phyloP scores from a whole-genome alignment of 2,797 vertebrate species.

The Sebastes melanostomus region DNA sequence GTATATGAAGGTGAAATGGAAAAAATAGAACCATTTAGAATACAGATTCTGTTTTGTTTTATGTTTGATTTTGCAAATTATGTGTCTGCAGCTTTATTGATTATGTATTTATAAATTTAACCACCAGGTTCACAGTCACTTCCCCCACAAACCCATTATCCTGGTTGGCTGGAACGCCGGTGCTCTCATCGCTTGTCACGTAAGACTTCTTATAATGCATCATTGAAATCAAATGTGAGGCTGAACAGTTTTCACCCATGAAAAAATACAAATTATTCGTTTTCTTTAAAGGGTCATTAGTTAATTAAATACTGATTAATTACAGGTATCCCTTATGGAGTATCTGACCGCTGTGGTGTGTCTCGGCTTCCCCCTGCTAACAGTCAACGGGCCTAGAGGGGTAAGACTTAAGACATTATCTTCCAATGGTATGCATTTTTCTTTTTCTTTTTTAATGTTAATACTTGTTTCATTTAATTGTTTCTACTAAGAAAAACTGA shows the following conservation, averaged over 20 bases:
- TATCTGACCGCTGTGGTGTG: constrained; percentile 95
- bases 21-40: not conserved
- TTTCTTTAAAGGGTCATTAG: not conserved
- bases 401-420: constrained; percentile 76
- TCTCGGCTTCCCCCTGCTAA: constrained; percentile 94
- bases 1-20: not conserved
- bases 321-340: constrained; percentile 96
- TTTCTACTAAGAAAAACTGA: not conserved
- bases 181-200: constrained; percentile 97
- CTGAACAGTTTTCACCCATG: accelerated
- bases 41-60: not conserved
- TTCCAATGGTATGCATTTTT: not conserved
- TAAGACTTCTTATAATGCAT: constrained; percentile 72
- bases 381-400: constrained; percentile 92
- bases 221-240: not conserved
- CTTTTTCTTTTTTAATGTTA: not conserved
- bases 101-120: constrained; percentile 1
- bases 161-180: constrained; percentile 97
- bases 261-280: accelerated
- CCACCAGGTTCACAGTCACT: constrained; percentile 93
- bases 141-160: constrained; percentile 95
- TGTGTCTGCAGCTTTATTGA: constrained; percentile 6
- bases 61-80: not conserved
- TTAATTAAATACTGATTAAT: not conserved
- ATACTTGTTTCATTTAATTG: not conserved